phyloP scores from a whole-genome alignment of 2,797 vertebrate genomes.

The Poeciliopsis presidionis region DNA sequence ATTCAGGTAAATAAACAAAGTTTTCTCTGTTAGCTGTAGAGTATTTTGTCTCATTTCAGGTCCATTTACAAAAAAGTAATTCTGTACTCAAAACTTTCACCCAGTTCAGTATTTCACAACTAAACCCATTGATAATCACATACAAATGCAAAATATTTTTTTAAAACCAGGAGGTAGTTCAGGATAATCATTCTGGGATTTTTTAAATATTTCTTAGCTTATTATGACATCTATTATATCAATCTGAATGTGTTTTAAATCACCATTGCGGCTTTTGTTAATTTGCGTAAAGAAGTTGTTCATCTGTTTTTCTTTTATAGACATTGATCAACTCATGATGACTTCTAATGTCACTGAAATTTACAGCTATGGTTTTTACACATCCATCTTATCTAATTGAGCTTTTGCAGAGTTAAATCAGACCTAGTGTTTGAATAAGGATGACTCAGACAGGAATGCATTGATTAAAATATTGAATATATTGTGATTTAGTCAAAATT shows the following conservation, averaged over 20 bases:
- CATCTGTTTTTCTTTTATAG: background rate
- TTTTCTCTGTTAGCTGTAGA: background rate
- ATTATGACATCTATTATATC: background rate
- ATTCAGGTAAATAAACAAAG: slow-evolving; percentile 84
- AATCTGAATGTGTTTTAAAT: background rate
- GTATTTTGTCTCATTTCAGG: background rate
- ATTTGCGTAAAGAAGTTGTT: background rate
- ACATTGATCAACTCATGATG: background rate
- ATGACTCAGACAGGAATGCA: background rate
- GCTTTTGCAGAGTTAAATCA: background rate
- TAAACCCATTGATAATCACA: background rate
- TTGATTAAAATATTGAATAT: background rate
- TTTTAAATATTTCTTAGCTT: background rate
- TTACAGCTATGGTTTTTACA: background rate
- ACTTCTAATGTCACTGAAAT: background rate
- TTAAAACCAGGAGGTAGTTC: background rate
- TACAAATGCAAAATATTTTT: background rate
- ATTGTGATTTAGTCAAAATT: background rate
- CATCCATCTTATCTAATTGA: background rate
- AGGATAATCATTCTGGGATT: background rate
- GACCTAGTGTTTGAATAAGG: background rate
- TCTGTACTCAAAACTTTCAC: background rate
- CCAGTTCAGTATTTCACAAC: background rate
- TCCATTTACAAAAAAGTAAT: background rate
- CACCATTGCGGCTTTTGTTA: background rate